Evolutionary conservation across 2,797 vertebrate species (phyloP).

Genomic region (Poecilia wingei): DNA sequence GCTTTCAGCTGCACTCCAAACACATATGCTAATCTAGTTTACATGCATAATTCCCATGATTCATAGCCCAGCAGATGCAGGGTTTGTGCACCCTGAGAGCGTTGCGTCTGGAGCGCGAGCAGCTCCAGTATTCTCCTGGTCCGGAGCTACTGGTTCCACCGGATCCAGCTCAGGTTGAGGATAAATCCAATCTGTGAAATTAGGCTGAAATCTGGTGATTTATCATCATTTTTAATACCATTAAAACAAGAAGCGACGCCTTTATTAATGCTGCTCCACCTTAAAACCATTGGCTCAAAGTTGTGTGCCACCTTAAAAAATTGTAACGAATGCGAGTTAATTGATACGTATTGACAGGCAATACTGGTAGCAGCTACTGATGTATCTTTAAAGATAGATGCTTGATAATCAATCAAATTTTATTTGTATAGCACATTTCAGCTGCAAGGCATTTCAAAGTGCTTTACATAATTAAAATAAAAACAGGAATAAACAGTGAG

Average conservation of each 20-base stretch:
- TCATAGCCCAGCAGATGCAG: not conserved
- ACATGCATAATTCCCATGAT: conserved; percentile 4
- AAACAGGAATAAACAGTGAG: too few relatives aligned
- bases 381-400: not conserved
- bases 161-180: not conserved
- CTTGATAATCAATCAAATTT: too few relatives aligned
- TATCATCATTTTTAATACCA: not conserved
- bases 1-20: conserved; percentile 5
- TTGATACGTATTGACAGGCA: not conserved
- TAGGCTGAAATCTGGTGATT: not conserved
- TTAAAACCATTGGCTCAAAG: not conserved
- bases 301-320: not conserved
- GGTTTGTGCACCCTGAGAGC: not conserved
- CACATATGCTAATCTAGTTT: conserved; percentile 24
- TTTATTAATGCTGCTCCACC: not conserved
- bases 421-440: too few relatives aligned
- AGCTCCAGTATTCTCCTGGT: not conserved
- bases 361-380: not conserved
- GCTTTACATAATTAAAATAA: too few relatives aligned
- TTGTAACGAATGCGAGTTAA: not conserved
- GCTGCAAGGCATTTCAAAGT: too few relatives aligned
- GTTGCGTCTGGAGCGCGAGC: not conserved
- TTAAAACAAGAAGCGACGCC: not conserved
- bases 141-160: not conserved
- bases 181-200: not conserved